Base-by-base conservation (phyloP, 2,113 vertebrate species). In the Varanus komodoensis region DNA sequence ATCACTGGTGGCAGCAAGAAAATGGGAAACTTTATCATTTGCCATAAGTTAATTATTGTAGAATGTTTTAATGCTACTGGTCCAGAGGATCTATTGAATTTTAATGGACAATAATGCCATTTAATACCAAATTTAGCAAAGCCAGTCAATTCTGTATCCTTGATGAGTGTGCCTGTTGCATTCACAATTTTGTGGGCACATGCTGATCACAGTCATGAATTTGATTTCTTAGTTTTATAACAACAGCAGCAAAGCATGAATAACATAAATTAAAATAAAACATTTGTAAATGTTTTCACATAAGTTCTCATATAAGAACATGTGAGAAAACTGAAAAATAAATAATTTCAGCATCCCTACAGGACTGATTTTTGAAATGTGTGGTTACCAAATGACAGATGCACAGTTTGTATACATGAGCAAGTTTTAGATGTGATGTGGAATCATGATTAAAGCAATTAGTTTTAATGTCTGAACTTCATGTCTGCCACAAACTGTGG, bases 21-120 rank as follows among this genome's bases (percentile, higher is more conserved):
- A 92, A 87, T 88, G 48, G 23, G 85, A 2, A 87, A 68, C 82
- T 90, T 87, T 78, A 68, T 82, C 81, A 88, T 57, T 57, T 29
- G 89, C 86, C 87, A 93, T 90, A 67, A 87, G 74, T 92, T 91
- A 87, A 93, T 74, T 90, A 85, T 85, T 82, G 84, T 77, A 93
- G 92, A 68, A n/a, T 74, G 89, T 1, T 44, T 88, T 89, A 90
- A 92, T 91, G 93, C 91, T 89, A 92, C 29, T 52, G 88, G 9
- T 74, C 57, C 88, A 86, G 79, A 27, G 57, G 67, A 77, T 92
- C 38, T 83, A 88, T 90, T 87, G 93, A 80, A 38, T 88, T 61
- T 57, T 83, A 87, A 93, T 91, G 38, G 38, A 44, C 38, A 44
- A 44, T 44, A 44, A 44, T 44, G 38, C 38, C 38, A 44, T 44